Base-by-base conservation (phyloP, 2,888 invertebrate species). In the Eueremaeus valkanovi region DNA sequence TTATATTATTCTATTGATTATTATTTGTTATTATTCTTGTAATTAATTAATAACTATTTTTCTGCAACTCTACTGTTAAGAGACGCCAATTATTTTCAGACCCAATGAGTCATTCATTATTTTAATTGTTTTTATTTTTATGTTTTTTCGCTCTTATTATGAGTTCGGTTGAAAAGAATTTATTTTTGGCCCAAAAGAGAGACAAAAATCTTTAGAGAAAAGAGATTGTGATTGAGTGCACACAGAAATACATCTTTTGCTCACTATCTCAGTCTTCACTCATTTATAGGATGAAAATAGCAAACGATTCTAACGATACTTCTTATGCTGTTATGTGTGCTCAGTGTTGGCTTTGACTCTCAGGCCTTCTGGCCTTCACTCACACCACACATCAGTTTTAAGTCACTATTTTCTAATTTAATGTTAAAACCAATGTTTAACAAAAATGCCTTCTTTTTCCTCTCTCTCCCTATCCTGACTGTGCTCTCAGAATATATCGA, bases 331-430 rank as follows among this genome's bases (percentile, higher is more conserved):
- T n/a, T n/a, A n/a, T n/a, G n/a, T n/a, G n/a, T n/a, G n/a, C n/a
- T n/a, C n/a, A n/a, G n/a, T n/a, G n/a, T n/a, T n/a, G n/a, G n/a
- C n/a, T 36, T 36, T 36, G 36, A 36, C 36, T 36, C 36, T 36
- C 11, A 36, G 33, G 29, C 3, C 21, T 31, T 31, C 63, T 63
- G 63, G 63, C 63, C 63, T 63, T 63, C 63, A 33, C 9, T 55
- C 24, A 55, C 27, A 27, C 21, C 55, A 55, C 24, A 55, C 24
- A 55, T 63, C 33, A 29, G 63, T 33, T 63, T 63, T 63, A 27
- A 55, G 55, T 55, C 55, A 31, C 33, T 63, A 63, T 63, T 63
- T 63, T 63, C 33, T 63, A 63, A 63, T 36, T 63, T 63, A 51
- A 21, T 21, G 21, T 51, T 11, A 51, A 51, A 16, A 51, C 18